phyloP scores from a whole-genome alignment of 2,113 vertebrate species.

The Tinamus guttatus region DNA sequence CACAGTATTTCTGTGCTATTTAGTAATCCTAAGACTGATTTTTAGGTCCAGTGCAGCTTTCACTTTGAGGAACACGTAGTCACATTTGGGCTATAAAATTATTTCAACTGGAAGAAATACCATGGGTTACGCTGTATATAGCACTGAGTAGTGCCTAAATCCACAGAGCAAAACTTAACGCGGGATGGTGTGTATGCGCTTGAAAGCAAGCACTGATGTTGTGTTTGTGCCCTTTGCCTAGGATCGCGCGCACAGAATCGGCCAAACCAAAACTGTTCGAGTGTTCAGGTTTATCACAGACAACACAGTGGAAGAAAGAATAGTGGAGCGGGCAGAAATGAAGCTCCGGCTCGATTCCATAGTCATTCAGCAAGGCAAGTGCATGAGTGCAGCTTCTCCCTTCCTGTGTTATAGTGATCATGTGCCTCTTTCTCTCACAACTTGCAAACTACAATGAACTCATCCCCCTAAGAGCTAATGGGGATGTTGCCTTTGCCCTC shows the following conservation, averaged over 20 bases:
- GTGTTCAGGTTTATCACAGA: slow-evolving; percentile 98
- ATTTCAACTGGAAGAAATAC: neutral
- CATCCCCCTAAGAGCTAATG: too few relatives aligned
- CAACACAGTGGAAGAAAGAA: slow-evolving; percentile 97
- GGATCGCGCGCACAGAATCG: slow-evolving; percentile 98
- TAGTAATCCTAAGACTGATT: neutral
- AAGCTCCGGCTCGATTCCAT: slow-evolving; percentile 97
- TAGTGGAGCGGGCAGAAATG: slow-evolving; percentile 97
- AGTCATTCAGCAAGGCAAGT: slow-evolving; percentile 95
- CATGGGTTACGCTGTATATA: neutral
- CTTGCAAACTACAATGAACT: neutral
- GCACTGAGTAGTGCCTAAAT: neutral
- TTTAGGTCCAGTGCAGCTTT: neutral
- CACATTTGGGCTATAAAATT: neutral
- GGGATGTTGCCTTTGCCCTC: neutral
- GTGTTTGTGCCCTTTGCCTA: slow-evolving; percentile 35
- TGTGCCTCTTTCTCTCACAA: neutral
- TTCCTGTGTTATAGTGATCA: rapidly evolving
- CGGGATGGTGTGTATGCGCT: rapidly evolving
- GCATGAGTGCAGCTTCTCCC: neutral
- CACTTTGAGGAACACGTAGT: neutral
- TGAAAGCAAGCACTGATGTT: neutral
- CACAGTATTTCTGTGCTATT: neutral
- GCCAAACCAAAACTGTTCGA: slow-evolving; percentile 94
- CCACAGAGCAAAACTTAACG: neutral